phyloP scores from a whole-genome alignment of 2,797 vertebrate species.

The Hypotaenidia okinawae region DNA sequence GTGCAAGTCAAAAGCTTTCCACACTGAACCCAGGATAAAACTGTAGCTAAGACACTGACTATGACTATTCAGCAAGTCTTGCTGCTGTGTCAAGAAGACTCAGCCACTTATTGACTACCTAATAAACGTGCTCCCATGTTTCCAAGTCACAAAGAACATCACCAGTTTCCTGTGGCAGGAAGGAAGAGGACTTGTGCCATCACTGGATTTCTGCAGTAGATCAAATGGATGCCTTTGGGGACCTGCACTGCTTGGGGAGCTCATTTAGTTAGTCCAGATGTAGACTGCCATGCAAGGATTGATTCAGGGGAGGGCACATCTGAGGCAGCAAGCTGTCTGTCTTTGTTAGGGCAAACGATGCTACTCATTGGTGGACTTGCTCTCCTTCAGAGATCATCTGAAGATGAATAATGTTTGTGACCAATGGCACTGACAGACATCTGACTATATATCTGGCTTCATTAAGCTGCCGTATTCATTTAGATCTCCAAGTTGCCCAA shows the following conservation, averaged over 20 bases:
- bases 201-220: neutral
- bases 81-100: neutral
- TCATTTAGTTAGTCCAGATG: neutral
- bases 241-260: neutral
- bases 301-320: neutral
- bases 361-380: neutral
- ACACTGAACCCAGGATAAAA: neutral
- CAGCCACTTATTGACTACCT: neutral
- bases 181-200: neutral
- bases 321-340: neutral
- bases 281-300: neutral
- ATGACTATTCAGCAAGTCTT: neutral
- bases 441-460: neutral
- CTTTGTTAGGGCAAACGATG: neutral
- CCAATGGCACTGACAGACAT: neutral
- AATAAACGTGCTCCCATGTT: fast-evolving
- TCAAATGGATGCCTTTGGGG: neutral
- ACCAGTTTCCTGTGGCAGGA: neutral
- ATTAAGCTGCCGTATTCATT: neutral
- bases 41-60: fast-evolving
- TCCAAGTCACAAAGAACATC: fast-evolving
- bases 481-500: neutral
- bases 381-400: neutral
- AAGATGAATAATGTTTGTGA: neutral
- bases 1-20: neutral